Evolutionary conservation across 2,888 invertebrate genomes (phyloP), one percentile per base, ranked within the genome.

Genomic region (Aleiodes testaceus): DNA sequence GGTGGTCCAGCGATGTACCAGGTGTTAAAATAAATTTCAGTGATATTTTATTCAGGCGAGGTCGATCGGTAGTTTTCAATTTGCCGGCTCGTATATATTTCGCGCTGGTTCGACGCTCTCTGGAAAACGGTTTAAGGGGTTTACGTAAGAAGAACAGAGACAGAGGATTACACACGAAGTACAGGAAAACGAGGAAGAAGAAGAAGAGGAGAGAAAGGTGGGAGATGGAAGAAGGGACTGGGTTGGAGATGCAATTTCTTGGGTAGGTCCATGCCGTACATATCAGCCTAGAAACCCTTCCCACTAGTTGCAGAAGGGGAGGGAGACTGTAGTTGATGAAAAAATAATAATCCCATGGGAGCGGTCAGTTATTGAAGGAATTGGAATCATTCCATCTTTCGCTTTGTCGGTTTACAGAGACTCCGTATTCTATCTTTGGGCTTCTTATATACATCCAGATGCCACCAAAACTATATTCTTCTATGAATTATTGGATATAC

Each of bases 21-120:
- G 85, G 85, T 86, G 86, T 86, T 86, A 83, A 83, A 81, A 87
- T 87, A 86, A 86, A 87, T 87, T 86, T 85, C 82, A 82, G 78
- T 83, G 84, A 86, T 87, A 87, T 86, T 85, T 87, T 87, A 87
- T 87, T 87, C 86, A 87, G 80, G 82, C 84, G 81, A 67, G 84
- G 77, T 81, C 84, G 84, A 85, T 86, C 83, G 84, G 84, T 84
- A 85, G 83, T 85, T 86, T 87, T 87, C 86, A 87, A 87, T 87
- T 87, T 85, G 85, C 83, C 84, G 79, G 82, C 81, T 82, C 86
- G 84, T 86, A 86, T 86, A 86, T 85, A 85, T 84, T 80, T 81
- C 73, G 69, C 52, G 74, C 47, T 64, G 75, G 73, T 72, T 70
- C 70, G 70, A 74, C 66, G 76, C 66, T 59, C 67, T 73, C 73